These are phyloP conservation scores for Tillus elongatus DNA, from an alignment of 2,888 invertebrate genomes.

Conservation along the genomic window DNA sequence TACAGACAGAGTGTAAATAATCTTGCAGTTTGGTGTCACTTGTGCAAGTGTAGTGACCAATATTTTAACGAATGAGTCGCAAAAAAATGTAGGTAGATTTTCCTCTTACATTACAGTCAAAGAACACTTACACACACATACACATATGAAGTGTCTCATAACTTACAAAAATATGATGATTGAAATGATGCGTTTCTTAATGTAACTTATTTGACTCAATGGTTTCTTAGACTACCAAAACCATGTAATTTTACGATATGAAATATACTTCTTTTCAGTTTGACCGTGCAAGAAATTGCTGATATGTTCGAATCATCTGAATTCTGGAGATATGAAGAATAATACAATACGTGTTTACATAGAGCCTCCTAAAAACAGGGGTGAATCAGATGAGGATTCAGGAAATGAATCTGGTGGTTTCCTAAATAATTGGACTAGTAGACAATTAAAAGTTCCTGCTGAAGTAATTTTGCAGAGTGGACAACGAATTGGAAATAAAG, in stretches of 20 bases:
- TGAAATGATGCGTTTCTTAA: background rate
- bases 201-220: background rate
- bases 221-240: slow-evolving; percentile 3
- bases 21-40: background rate
- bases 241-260: background rate
- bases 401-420: slow-evolving; percentile 15
- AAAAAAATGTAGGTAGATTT: too few relatives aligned
- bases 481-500: slow-evolving; percentile 6
- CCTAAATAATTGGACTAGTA: slow-evolving; percentile 16
- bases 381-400: slow-evolving; percentile 14
- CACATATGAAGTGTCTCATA: background rate
- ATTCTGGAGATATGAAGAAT: slow-evolving; percentile 15
- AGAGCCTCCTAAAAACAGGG: slow-evolving; percentile 9
- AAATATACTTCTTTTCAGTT: slow-evolving; percentile 9
- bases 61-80: too few relatives aligned
- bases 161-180: background rate
- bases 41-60: background rate
- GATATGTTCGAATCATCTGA: slow-evolving; percentile 16
- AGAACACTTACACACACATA: background rate
- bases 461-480: slow-evolving; percentile 13
- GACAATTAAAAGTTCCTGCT: slow-evolving; percentile 13
- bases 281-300: slow-evolving; percentile 13
- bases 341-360: slow-evolving; percentile 12
- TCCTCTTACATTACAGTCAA: background rate
- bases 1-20: too few relatives aligned